phyloP scores from a whole-genome alignment of 2,113 vertebrate species.

The Anarrhichthys ocellatus region DNA sequence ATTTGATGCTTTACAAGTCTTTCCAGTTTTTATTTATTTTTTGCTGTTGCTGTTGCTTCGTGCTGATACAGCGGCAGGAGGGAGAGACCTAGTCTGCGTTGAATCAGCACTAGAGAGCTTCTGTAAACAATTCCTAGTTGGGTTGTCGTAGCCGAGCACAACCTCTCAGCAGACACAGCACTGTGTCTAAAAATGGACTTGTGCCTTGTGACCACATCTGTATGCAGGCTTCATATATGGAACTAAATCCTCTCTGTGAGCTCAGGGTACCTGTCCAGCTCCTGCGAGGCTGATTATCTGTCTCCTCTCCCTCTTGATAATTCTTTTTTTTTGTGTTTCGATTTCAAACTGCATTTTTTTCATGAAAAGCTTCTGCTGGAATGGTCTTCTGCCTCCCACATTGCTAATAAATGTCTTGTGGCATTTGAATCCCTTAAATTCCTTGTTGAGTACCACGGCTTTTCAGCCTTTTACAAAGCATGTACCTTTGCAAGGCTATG shows the following conservation, averaged over 20 bases:
- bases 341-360: not conserved
- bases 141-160: slow-evolving; percentile 15
- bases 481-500: slow-evolving; percentile 1
- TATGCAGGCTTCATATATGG: slow-evolving; percentile 37
- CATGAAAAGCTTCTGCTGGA: not conserved
- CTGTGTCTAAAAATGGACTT: slow-evolving; percentile 59
- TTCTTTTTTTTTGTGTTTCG: not conserved
- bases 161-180: not conserved
- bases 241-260: slow-evolving; percentile 1
- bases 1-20: not conserved
- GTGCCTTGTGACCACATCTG: not conserved
- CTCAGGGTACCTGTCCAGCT: not conserved
- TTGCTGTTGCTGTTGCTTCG: slow-evolving; percentile 9
- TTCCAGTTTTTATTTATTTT: not conserved
- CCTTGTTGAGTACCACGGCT: not conserved
- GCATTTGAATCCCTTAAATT: slow-evolving; percentile 21
- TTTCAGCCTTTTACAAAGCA: slow-evolving; percentile 19
- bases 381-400: not conserved
- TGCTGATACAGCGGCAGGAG: not conserved
- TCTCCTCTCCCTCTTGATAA: not conserved
- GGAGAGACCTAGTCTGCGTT: slow-evolving; percentile 11
- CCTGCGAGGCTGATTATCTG: not conserved
- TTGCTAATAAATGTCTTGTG: slow-evolving; percentile 6
- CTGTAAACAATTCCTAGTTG: slow-evolving; percentile 68
- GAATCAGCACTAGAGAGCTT: slow-evolving; percentile 24